Evolutionary conservation across 2,888 invertebrate species (phyloP).

Genomic region (Plagodis dolabraria): DNA sequence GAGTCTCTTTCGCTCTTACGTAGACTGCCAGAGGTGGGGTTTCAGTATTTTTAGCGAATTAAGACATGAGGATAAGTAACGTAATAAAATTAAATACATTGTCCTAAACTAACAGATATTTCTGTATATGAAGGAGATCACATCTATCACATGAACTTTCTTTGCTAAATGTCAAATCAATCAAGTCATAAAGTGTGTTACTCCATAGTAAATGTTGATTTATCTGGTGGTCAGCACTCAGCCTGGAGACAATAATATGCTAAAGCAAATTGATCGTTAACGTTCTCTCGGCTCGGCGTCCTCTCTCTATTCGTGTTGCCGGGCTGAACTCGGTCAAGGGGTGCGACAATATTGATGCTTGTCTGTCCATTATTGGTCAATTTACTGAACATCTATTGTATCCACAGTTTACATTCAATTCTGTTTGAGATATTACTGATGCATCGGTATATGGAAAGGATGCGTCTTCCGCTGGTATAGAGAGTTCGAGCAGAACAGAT

Average conservation of each 20-base stretch:
- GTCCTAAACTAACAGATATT: no score
- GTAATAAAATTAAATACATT: no score
- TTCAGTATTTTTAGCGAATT: no score
- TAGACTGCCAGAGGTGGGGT: no score
- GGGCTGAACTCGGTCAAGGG: conserved; percentile 15
- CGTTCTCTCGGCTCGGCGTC: neutral
- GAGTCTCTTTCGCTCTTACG: no score
- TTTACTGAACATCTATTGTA: neutral
- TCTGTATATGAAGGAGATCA: no score
- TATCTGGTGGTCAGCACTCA: neutral
- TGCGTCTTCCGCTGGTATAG: no score
- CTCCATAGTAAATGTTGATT: conserved; percentile 2
- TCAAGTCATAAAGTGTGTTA: neutral
- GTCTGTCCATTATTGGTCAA: conserved; percentile 12
- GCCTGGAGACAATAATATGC: conserved; percentile 3
- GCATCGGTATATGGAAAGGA: no score
- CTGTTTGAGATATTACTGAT: neutral
- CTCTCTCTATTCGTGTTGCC: conserved; percentile 4
- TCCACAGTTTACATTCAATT: neutral
- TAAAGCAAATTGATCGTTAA: conserved; percentile 12
- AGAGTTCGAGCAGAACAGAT: no score
- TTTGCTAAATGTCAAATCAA: neutral
- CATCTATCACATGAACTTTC: neutral
- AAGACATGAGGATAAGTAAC: no score
- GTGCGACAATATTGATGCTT: conserved; percentile 19